A percentile compares a stretch with the other conserved stretches of the same genome.
Conservation (phyloP, 2,113 vertebrate species). For the Andinoacara biseriatus region DNA sequence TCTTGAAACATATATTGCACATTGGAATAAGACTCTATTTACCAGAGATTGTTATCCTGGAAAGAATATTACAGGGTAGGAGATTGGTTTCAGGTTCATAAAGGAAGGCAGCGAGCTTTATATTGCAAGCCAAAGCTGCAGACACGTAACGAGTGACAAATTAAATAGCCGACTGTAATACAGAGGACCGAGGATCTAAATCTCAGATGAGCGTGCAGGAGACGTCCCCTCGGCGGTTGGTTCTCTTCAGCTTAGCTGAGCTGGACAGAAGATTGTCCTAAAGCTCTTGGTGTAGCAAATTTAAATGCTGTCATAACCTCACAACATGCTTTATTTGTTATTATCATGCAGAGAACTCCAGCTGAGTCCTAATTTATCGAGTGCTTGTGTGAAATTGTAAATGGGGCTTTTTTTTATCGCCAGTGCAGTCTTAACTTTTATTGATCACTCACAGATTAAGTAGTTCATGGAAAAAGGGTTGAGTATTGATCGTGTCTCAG, state of each 20-base stretch:
- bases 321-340: slow-evolving; percentile 12
- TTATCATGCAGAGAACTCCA: slow-evolving; percentile 30
- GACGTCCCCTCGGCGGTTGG: neutral
- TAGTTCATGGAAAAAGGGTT: slow-evolving; percentile 21
- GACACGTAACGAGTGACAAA: slow-evolving; percentile 43
- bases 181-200: slow-evolving; percentile 27
- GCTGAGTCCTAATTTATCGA: slow-evolving; percentile 33
- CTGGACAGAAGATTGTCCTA: slow-evolving; percentile 25
- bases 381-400: slow-evolving; percentile 36
- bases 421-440: slow-evolving; percentile 39
- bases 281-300: slow-evolving; percentile 16
- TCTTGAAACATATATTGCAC: slow-evolving; percentile 28
- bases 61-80: slow-evolving; percentile 32
- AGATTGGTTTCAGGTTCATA: slow-evolving; percentile 45
- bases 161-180: slow-evolving; percentile 32
- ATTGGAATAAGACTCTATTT: slow-evolving; percentile 25
- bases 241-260: slow-evolving; percentile 17
- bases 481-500: slow-evolving; percentile 36
- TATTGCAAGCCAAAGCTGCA: slow-evolving; percentile 39
- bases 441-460: slow-evolving; percentile 38
- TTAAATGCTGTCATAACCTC: slow-evolving; percentile 3
- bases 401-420: neutral
- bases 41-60: slow-evolving; percentile 28
- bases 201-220: slow-evolving; percentile 23
- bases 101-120: slow-evolving; percentile 12